Percentiles rank a stretch among this genome's conserved stretches.
phyloP scores from a whole-genome alignment of 2,888 invertebrate genomes.

The Cylindroiulus punctatus region DNA sequence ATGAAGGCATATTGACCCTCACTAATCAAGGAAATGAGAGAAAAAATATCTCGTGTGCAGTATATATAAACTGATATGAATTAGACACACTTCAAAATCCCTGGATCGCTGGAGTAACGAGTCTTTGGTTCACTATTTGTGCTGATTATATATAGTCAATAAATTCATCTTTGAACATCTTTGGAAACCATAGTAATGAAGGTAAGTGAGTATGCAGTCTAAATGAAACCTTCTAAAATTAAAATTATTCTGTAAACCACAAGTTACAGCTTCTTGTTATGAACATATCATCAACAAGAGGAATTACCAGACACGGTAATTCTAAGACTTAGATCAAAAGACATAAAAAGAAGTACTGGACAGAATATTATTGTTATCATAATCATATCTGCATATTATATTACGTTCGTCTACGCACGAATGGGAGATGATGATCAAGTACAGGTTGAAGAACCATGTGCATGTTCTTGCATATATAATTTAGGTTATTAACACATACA shows the following conservation, averaged over 20 bases:
- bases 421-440: no score
- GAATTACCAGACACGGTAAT: no score
- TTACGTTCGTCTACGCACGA: no score
- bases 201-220: neutral
- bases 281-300: no score
- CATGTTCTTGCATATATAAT: no score
- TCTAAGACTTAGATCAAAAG: no score
- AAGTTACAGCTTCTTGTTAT: neutral
- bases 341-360: no score
- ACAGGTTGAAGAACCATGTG: no score
- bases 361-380: no score
- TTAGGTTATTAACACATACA: no score
- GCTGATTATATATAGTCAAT: neutral
- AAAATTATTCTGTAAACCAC: neutral
- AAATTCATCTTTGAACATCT: neutral
- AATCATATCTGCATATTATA: no score
- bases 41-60: neutral
- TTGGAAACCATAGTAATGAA: neutral
- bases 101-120: neutral
- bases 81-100: neutral
- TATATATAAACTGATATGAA: neutral
- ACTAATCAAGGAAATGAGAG: conserved; percentile 20
- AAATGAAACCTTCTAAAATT: no score
- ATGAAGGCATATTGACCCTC: conserved; percentile 16
- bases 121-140: neutral